Base-by-base conservation (phyloP, 2,888 invertebrate species). In the Brachyptera risi region DNA sequence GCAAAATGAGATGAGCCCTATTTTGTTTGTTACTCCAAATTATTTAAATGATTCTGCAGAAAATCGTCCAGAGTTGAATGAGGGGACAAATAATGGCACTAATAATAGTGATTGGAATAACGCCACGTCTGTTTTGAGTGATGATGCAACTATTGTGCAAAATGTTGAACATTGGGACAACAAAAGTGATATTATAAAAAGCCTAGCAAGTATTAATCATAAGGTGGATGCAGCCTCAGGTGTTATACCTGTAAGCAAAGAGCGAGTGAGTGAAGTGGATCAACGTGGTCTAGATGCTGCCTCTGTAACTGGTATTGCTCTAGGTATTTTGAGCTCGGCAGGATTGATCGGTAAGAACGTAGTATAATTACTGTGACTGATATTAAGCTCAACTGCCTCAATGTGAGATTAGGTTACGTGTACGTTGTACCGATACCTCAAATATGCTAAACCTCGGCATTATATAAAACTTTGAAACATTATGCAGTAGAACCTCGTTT, bases 231-330 rank as follows among this genome's bases (percentile, higher is more conserved):
- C 23, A 11, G 44, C 23, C 23, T 26, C 62, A 21, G 51, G 17
- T 9, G 47, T 57, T 21, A 37, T 42, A 15, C 59, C 63, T 11
- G 57, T 60, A 3, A 63, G 63, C 17, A 57, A 56, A 24, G 56
- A 59, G 7, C 27, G 63, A 42, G 50, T 63, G n/a, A 50, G 56
- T 15, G 49, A 24, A 24, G 26, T 5, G 24, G 24, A 44, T 4
- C 44, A 51, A 5, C 37, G 58, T 11, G 67, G 67, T 31, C 73
- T 83, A 75, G 83, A 83, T 67, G 81, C 81, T 31, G 82, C 83
- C 5, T 80, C 80, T 42, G 86, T 88, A 65, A 84, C 86, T 21
- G 86, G 86, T 13, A 86, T 87, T 67, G 84, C 85, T 31, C 80
- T 87, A 67, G 85, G 83, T 47, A 84, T 85, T 64, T 75, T 87